A percentile compares a stretch with the other conserved stretches of the same genome.
These are phyloP conservation scores for Craseonycteris thonglongyai DNA, from an alignment of 2,113 vertebrate genomes.

Conservation along the genomic window DNA sequence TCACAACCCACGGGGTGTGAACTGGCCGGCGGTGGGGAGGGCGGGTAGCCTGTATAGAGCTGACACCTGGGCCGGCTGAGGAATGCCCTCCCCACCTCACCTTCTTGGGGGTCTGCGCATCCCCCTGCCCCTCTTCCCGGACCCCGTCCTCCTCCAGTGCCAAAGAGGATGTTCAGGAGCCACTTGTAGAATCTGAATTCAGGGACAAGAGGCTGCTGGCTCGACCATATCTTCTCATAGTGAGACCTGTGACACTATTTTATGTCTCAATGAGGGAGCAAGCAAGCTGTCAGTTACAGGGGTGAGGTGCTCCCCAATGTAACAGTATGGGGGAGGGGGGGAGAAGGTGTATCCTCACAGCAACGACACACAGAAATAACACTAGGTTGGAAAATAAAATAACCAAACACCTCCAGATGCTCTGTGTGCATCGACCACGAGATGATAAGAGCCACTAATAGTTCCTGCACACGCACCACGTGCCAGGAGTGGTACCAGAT, in stretches of 20 bases:
- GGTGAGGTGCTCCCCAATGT: accelerated
- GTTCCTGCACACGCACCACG: background rate
- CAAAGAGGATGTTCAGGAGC: background rate
- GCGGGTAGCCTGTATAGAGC: background rate
- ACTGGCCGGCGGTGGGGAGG: no score
- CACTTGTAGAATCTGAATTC: background rate
- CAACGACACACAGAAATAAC: background rate
- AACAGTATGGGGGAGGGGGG: no score
- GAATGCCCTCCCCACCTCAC: background rate
- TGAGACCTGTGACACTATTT: accelerated
- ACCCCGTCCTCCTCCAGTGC: background rate
- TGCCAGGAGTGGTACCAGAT: background rate
- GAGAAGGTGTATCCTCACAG: background rate
- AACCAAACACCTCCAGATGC: background rate
- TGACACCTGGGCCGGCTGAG: accelerated
- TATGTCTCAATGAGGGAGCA: no score
- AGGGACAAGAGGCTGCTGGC: background rate
- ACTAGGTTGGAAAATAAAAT: background rate
- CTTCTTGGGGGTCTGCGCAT: background rate
- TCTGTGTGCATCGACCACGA: background rate
- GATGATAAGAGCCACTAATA: background rate
- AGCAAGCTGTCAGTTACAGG: accelerated
- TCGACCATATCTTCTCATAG: background rate
- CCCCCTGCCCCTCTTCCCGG: accelerated
- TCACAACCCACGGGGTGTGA: background rate